Evolutionary conservation across 2,113 vertebrate genomes (phyloP), one percentile per base, ranked within the genome.

Genomic region (Beaufortia kweichowensis): DNA sequence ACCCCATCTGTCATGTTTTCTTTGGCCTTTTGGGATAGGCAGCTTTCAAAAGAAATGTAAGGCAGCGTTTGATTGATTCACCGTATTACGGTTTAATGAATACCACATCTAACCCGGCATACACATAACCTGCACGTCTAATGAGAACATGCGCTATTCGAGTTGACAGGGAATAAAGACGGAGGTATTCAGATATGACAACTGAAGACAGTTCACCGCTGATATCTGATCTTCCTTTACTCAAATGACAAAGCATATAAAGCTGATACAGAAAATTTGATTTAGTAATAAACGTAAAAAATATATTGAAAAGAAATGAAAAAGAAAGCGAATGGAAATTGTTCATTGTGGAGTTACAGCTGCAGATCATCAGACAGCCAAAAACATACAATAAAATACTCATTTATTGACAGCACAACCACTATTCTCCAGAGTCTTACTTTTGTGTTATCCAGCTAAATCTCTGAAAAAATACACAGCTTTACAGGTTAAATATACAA

Each of bases 1-100:
- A 85, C 82, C 86, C 83, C 79, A n/a, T 63, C 70, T 72, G 79
- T 78, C 73, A 70, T 63, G 89, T 86, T 91, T 90, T 67, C 86
- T 81, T 80, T 89, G 89, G 88, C 87, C 85, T 77, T 88, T 82
- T 85, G 73, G 81, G 82, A 86, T 77, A 80, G 71, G 78, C 69
- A 81, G 80, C 82, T 78, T 87, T 89, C 78, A 84, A 81, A 85
- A 84, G 80, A 88, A 81, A 84, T 87, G 68, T 77, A 83, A 84
- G 46, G 84, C 65, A 85, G 61, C 35, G 43, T 80, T 81, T 87
- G 82, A 83, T 67, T 79, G 85, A 87, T 89, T 86, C 82, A 61
- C 66, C 61, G 77, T 46, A 85, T 83, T 68, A 50, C 55, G 76
- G 24, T 85, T 87, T 85, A 87, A 86, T 86, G 84, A 86, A 87